Conservation (phyloP, 2,888 invertebrate species). For the Drosophila paucipuncta region DNA sequence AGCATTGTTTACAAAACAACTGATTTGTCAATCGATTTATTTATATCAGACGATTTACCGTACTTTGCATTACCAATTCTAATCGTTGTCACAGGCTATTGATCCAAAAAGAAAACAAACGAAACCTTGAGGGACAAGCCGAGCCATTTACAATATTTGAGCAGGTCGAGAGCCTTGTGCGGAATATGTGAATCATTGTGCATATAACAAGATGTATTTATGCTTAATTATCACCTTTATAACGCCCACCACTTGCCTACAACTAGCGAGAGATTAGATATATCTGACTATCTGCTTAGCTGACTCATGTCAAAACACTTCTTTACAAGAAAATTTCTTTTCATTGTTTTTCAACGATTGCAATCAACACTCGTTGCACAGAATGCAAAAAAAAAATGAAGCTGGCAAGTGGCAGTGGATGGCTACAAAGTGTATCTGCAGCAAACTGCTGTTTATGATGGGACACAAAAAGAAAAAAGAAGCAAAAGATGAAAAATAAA, state of each 20-base stretch:
- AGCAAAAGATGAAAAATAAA: conserved; percentile 9
- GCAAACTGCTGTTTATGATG: conserved; percentile 24
- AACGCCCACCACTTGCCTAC: neutral
- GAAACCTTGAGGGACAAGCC: too few relatives aligned
- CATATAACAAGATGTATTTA: neutral
- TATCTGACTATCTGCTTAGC: neutral
- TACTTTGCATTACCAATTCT: conserved; percentile 45
- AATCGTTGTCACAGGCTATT: conserved; percentile 54
- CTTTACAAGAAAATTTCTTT: conserved; percentile 35
- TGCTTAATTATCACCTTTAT: neutral
- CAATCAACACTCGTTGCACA: conserved; percentile 46
- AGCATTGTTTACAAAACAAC: conserved; percentile 11
- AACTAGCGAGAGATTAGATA: neutral
- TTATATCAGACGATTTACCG: conserved; percentile 4
- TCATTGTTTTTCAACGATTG: conserved; percentile 44
- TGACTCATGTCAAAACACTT: conserved; percentile 14
- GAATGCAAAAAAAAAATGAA: conserved; percentile 16
- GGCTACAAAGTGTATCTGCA: conserved; percentile 28
- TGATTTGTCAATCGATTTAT: conserved; percentile 35
- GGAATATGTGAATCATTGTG: neutral
- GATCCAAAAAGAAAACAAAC: conserved; percentile 17
- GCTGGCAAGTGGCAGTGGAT: conserved; percentile 30
- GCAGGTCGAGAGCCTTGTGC: neutral
- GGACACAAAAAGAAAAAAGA: neutral
- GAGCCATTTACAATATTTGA: neutral